Conservation (phyloP, 2,797 vertebrate genomes). For the Propithecus deckenii region DNA sequence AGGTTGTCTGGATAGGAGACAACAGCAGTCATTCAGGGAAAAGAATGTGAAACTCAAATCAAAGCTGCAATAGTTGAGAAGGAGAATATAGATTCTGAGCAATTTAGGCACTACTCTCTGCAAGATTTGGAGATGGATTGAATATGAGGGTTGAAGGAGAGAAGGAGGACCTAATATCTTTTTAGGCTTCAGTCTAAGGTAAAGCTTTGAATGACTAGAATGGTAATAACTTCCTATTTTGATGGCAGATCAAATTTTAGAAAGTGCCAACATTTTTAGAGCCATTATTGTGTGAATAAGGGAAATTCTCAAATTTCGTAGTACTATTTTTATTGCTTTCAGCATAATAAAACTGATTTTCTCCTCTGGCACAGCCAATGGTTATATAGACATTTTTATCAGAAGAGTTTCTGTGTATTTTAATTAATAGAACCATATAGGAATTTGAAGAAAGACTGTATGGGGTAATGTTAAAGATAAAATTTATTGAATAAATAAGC, state of each 20-base stretch:
- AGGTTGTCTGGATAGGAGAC: background rate
- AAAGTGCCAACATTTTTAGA: background rate
- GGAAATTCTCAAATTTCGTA: background rate
- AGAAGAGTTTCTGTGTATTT: constrained; percentile 10
- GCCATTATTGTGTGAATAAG: background rate
- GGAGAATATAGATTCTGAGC: background rate
- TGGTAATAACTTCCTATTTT: background rate
- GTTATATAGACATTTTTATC: background rate
- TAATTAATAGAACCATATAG: background rate
- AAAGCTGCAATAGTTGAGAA: background rate
- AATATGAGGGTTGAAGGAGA: too few species aligned
- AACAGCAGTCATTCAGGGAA: background rate
- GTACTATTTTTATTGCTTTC: background rate
- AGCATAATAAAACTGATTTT: background rate
- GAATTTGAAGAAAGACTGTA: background rate
- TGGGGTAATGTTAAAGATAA: background rate
- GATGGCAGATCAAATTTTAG: background rate
- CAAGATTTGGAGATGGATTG: background rate
- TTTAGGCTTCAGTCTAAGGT: background rate
- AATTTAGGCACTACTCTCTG: background rate
- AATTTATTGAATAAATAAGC: background rate
- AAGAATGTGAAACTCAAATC: background rate
- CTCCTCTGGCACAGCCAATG: background rate
- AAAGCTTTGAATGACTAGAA: background rate
- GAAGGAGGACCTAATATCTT: background rate